A percentile compares a stretch with the other conserved stretches of the same genome.
phyloP scores from a whole-genome alignment of 2,113 vertebrate species.

The Morphnarchus princeps region DNA sequence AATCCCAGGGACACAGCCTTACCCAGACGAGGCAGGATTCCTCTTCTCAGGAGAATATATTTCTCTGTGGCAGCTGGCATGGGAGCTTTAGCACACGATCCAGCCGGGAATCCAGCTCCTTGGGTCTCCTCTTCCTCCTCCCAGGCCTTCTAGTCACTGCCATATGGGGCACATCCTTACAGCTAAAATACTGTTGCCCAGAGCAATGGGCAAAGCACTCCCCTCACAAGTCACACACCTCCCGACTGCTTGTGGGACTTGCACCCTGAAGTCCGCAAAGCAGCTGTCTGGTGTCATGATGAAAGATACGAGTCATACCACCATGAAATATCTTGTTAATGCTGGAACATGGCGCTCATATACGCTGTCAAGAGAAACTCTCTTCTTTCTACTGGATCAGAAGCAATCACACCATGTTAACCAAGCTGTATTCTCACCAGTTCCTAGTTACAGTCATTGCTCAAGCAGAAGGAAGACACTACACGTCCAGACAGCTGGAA shows the following conservation, averaged over 20 bases:
- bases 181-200: background rate
- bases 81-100: background rate
- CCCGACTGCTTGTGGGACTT: background rate
- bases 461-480: background rate
- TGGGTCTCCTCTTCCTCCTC: background rate
- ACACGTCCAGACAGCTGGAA: background rate
- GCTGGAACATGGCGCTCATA: background rate
- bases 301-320: accelerated
- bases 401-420: background rate
- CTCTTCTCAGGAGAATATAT: background rate
- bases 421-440: background rate
- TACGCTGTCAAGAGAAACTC: background rate
- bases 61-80: background rate
- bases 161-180: background rate
- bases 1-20: background rate
- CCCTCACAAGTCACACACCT: background rate
- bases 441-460: background rate
- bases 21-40: background rate
- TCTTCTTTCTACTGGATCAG: background rate
- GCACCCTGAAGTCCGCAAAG: background rate
- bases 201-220: background rate
- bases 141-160: background rate
- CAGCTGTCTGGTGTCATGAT: background rate
- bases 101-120: background rate
- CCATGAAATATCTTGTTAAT: background rate